phyloP scores from a whole-genome alignment of 1,140 invertebrate species.

The Drosophila teissieri region DNA sequence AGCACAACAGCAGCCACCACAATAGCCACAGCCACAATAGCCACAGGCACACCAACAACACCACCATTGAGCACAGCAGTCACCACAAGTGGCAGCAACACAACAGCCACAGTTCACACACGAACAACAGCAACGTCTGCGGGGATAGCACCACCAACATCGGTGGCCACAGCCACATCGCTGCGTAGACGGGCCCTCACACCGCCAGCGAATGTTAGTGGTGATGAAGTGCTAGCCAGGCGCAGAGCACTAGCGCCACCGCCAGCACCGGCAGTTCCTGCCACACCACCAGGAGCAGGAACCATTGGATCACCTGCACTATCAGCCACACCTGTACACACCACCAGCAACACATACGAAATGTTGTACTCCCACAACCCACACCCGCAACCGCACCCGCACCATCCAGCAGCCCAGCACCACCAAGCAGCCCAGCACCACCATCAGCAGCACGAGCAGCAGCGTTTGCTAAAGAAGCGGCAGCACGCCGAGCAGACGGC shows the following conservation, averaged over 20 bases:
- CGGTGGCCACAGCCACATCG: conserved; percentile 1
- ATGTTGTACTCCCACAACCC: conserved; percentile 84
- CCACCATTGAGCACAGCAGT: conserved; percentile 9
- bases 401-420: conserved; percentile 26
- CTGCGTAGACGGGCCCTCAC: conserved; percentile 35
- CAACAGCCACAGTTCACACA: conserved; percentile 34
- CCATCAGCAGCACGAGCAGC: conserved; percentile 56
- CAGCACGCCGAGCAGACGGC: conserved; percentile 57
- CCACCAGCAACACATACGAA: conserved; percentile 69
- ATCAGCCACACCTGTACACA: conserved; percentile 43
- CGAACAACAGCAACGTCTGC: conserved; percentile 23
- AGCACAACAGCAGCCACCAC: conserved; percentile 21
- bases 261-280: conserved; percentile 51
- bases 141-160: conserved; percentile 3
- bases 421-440: conserved; percentile 9
- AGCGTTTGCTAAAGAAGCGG: conserved; percentile 59
- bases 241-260: conserved; percentile 53
- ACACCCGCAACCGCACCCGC: conserved; percentile 34
- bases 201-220: conserved; percentile 24
- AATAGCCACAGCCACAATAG: conserved; percentile 21
- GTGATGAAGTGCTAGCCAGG: conserved; percentile 19
- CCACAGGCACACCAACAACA: conserved; percentile 19
- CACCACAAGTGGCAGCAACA: conserved; percentile 21
- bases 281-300: conserved; percentile 14
- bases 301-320: conserved; percentile 6